Base-by-base conservation (phyloP, 2,888 invertebrate species). In the Andrena bucephala region DNA sequence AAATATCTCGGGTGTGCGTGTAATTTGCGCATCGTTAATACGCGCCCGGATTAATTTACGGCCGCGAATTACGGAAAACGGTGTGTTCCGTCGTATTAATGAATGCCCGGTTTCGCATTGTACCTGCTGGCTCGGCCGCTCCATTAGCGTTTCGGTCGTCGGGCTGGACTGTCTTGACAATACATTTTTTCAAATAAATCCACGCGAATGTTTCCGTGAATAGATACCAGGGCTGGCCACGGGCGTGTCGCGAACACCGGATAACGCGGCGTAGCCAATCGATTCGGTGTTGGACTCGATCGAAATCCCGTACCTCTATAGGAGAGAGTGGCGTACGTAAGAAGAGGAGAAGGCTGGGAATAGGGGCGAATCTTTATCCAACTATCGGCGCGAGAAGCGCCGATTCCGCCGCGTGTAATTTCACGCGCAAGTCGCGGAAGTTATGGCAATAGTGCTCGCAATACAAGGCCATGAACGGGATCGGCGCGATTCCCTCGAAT, bases 391-490 rank as follows among this genome's bases (percentile, higher is more conserved):
- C 69, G 83, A 65, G 67, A 77, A 74, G 72, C 70, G 70, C 27
- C 83, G 70, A 83, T 85, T 86, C 80, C 66, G 52, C 83, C 85
- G 84, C 86, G 88, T 88, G 89, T 88, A 90, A 90, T 90, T 90
- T 90, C 90, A 89, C 90, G 87, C 82, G 81, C 81, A 89, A 89
- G 89, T 89, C 86, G 88, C 88, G 86, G 86, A 90, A 89, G 90
- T 88, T 88, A 85, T 83, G 86, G 84, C 80, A 85, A 85, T 83
- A 82, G 79, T 80, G 81, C 68, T 79, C 52, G 77, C 85, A 85
- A 86, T 88, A 86, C 90, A 83, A 85, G 67, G 73, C 89, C 81
- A 80, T 86, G 85, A 87, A 89, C 83, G 89, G 77, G 77, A 48
- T 72, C 74, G 42, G 85, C 57, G 60, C 69, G 27, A 60, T 71